Evolutionary conservation across 2,797 vertebrate species (phyloP).

Genomic region (Phoeniculus purpureus): DNA sequence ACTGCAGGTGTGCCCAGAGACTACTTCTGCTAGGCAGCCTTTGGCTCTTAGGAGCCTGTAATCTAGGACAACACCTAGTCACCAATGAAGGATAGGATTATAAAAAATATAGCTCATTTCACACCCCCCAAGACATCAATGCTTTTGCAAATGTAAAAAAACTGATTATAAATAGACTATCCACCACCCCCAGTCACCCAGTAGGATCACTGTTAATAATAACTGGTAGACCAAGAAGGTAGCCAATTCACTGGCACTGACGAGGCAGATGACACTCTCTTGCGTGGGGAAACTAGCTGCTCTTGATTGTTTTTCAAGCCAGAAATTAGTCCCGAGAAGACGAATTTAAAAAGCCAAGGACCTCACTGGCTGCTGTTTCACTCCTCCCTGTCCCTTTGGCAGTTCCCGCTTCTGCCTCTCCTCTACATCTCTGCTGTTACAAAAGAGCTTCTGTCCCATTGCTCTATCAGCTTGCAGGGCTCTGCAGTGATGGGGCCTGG

Average conservation of each 20-base stretch:
- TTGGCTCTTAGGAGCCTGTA: not conserved
- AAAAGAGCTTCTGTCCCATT: not conserved
- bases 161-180: slow-evolving; percentile 5
- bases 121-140: not conserved
- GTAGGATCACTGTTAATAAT: slow-evolving; percentile 27
- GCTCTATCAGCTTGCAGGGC: not conserved
- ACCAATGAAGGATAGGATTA: not conserved
- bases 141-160: slow-evolving; percentile 18
- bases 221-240: slow-evolving; percentile 3
- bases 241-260: slow-evolving; percentile 15
- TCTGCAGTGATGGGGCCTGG: not conserved
- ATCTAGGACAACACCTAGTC: not conserved
- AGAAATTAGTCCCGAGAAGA: not conserved
- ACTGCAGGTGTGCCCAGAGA: not conserved
- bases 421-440: not conserved
- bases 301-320: not conserved
- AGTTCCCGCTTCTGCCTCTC: too few species aligned
- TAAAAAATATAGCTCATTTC: not conserved
- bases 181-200: not conserved
- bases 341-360: not conserved
- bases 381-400: not conserved
- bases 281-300: not conserved
- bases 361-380: not conserved
- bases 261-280: not conserved
- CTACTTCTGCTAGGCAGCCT: slow-evolving; percentile 24